Evolutionary conservation across 2,888 invertebrate genomes (phyloP), one percentile per base, ranked within the genome.

Genomic region (Dasypolia templi): DNA sequence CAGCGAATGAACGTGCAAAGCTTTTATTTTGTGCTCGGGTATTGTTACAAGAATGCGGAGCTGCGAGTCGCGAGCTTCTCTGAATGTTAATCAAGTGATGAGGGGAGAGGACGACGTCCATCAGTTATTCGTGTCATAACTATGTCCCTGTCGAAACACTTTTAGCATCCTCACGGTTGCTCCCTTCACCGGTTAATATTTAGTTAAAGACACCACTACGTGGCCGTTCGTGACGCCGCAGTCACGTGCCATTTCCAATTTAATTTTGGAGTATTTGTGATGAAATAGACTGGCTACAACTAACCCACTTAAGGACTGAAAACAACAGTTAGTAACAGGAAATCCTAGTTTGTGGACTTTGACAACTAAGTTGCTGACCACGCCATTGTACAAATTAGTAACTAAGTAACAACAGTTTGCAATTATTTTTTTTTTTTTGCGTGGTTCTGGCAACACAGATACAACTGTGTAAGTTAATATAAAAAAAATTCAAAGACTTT

Each of bases 11-110:
- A 95, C 95, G 95, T 94, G 95, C 92, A 91, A 91, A 92, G 95
- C 93, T 95, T 95, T 95, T 95, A 95, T 95, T 95, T 95, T 92
- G 93, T 92, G 90, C 90, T 86, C 89, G 86, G 91, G 93, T 93
- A 95, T 95, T 95, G 95, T 95, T 93, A 93, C 93, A 91, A 92
- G 93, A 94, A 93, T 92, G 92, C 91, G 87, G 91, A 93, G 93
- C 92, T 93, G 89, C 89, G 88, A 91, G 93, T 92, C 89, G 91
- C 87, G 89, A 90, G 92, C 91, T 87, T 90, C 89, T 90, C 91
- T 93, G 95, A 95, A 95, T 96, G 95, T 92, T 95, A 96, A 95
- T 95, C 92, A 93, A 91, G 91, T 90, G 89, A 89, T 91, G 92
- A 92, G 91, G 92, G 91, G 91, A 89, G 89, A 89, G 92, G 91